A percentile compares a stretch with the other conserved stretches of the same genome.
These are phyloP conservation scores for Heteromyza rotundicornis DNA, from an alignment of 2,888 invertebrate genomes.

Conservation along the genomic window DNA sequence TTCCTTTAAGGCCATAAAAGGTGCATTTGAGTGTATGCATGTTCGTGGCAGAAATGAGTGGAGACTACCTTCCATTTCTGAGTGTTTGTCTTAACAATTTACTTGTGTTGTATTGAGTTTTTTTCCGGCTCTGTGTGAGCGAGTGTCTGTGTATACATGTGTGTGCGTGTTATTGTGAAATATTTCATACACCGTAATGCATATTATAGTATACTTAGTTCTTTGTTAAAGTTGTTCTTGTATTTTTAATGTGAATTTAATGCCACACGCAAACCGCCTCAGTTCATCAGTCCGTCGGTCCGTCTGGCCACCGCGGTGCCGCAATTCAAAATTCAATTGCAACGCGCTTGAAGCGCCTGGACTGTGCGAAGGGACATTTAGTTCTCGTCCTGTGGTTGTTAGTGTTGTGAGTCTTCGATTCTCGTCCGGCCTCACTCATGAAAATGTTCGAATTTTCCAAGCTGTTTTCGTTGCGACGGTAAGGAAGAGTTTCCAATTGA, in stretches of 20 bases:
- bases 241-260: slow-evolving; percentile 44
- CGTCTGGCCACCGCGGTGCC: slow-evolving; percentile 35
- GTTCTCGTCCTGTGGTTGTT: slow-evolving; percentile 12
- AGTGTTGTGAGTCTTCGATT: not conserved
- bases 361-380: slow-evolving; percentile 7
- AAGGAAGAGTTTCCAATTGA: too few species aligned
- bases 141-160: not conserved
- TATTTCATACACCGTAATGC: not conserved
- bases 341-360: not conserved
- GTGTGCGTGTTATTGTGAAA: not conserved
- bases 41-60: not conserved
- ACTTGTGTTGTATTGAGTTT: not conserved
- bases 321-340: not conserved
- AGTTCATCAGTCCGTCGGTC: not conserved
- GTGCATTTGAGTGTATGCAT: not conserved
- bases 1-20: not conserved
- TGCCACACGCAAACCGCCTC: slow-evolving; percentile 41
- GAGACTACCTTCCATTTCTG: not conserved
- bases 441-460: slow-evolving; percentile 60
- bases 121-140: not conserved
- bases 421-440: slow-evolving; percentile 27
- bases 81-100: slow-evolving; percentile 1
- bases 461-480: slow-evolving; percentile 56
- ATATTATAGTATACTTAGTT: not conserved
- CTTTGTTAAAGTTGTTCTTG: not conserved